Conservation (phyloP, 2,113 vertebrate genomes). For the Scopus umbretta region DNA sequence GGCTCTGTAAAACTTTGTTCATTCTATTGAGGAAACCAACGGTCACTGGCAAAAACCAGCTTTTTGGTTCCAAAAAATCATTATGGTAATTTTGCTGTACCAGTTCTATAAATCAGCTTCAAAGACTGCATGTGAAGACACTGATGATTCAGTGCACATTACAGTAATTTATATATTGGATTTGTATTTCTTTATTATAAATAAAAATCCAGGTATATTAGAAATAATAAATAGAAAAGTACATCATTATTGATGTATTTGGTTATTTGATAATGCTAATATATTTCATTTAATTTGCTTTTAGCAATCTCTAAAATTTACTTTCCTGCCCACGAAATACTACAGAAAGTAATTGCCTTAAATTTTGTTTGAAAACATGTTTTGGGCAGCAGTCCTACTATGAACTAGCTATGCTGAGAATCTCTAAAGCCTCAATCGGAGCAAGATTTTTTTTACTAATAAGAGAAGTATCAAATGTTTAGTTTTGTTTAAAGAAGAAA, state of each 20-base stretch:
- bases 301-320: background rate
- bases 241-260: background rate
- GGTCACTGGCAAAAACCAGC: background rate
- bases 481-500: background rate
- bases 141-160: background rate
- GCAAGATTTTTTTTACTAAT: background rate
- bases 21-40: background rate
- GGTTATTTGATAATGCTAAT: background rate
- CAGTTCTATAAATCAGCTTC: background rate
- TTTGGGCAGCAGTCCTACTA: background rate
- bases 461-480: background rate
- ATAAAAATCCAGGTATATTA: background rate
- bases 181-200: background rate
- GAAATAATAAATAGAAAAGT: background rate
- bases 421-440: background rate
- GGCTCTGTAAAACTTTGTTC: background rate
- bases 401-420: background rate
- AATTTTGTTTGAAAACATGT: background rate
- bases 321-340: background rate
- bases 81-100: too few species aligned
- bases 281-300: background rate
- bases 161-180: background rate
- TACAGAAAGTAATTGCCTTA: background rate
- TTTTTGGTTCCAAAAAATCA: background rate
- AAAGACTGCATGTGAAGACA: background rate